Conservation (phyloP, 2,888 invertebrate genomes). For the Idaea aversata region DNA sequence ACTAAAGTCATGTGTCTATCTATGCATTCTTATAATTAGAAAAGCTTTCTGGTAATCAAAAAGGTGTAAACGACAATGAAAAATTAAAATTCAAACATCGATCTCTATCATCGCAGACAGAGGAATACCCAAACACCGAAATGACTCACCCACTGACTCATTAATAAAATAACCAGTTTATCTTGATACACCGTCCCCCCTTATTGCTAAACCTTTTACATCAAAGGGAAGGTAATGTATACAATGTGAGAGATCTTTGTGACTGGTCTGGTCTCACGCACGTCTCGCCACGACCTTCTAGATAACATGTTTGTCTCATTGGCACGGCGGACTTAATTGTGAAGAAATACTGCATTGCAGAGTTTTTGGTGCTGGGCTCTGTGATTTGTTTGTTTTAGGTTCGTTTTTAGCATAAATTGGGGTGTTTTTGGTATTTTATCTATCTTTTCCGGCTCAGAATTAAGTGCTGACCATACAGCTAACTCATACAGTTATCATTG, state of each 20-base stretch:
- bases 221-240: background rate
- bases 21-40: no score
- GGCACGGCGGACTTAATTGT: background rate
- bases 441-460: no score
- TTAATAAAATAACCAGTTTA: slow-evolving; percentile 34
- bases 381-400: background rate
- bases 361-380: background rate
- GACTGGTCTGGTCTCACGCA: background rate
- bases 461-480: no score
- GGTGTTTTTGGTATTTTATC: background rate
- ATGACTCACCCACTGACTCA: slow-evolving; percentile 38
- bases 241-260: background rate
- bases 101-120: background rate
- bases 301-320: background rate
- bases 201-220: slow-evolving; percentile 5
- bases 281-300: background rate
- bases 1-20: no score
- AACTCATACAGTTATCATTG: no score
- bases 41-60: no score
- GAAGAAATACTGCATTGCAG: background rate
- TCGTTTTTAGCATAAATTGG: background rate
- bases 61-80: background rate
- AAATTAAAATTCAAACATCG: background rate
- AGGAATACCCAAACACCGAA: slow-evolving; percentile 45
- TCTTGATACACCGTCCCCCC: slow-evolving; percentile 37